Base-by-base conservation (phyloP, 2,888 invertebrate genomes). In the Minunthozetes semirufus region DNA sequence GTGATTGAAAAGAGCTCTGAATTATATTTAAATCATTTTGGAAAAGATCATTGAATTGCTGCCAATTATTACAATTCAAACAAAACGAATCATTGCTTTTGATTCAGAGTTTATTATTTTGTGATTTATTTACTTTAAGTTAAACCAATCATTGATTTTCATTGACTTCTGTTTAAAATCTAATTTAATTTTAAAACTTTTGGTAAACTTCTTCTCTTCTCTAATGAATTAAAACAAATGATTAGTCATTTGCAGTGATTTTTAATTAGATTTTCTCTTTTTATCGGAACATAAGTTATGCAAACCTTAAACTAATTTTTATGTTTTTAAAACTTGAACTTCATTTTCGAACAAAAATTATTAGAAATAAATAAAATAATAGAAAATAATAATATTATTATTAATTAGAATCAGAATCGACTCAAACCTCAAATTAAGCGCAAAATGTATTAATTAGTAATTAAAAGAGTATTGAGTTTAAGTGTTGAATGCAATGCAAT, bases 211-310 rank as follows among this genome's bases (percentile, higher is more conserved):
- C 53, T 53, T 17, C 48, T 63, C n/a, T 17, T 59, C 59, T 59
- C 29, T 22, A 27, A 56, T 61, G 17, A 29, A 22, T 27, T 19
- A 3, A 59, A 59, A 59, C 59, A 59, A 66, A 66, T 66, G 63
- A 66, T 66, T 66, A 66, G 63, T 66, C 63, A 66, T 66, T 38
- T 66, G n/a, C 63, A 38, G 11, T 66, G 63, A 66, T 66, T 66
- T 66, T 66, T 38, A 66, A 66, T 66, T 9, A 66, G 38, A 38
- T 66, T 38, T 66, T 66, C 17, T 29, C n/a, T 15, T 59, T 17
- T 27, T 25, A 27, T 59, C 6, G 4, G 27, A 59, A 5, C 63
- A 66, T 66, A 38, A 66, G 38, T 66, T 66, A 66, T 66, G 33
- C 63, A 66, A 38, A 66, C 33, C 63, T 38, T 66, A 38, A 66